Evolutionary conservation across 1,140 invertebrate genomes (phyloP).

Genomic region (Drosophila nasuta): DNA sequence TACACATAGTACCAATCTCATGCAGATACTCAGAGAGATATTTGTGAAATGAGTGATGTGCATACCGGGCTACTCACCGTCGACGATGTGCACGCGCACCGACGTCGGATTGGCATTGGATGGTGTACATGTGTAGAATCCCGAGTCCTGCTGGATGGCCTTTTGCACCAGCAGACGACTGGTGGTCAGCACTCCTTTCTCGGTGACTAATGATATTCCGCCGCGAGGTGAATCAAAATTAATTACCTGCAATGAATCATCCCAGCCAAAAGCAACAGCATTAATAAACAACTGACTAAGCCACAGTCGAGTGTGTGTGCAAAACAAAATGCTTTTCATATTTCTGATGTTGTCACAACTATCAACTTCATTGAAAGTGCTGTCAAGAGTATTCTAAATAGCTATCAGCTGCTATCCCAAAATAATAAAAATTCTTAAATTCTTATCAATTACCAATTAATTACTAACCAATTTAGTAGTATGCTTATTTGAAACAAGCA

Average conservation of each 20-base stretch:
- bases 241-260: conserved; percentile 87
- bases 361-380: too few species aligned
- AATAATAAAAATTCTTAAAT: too few species aligned
- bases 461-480: too few species aligned
- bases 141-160: conserved; percentile 90
- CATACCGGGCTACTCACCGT: conserved; percentile 88
- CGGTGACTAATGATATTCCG: conserved; percentile 91
- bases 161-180: conserved; percentile 92
- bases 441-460: too few species aligned
- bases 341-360: too few species aligned
- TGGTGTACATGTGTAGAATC: conserved; percentile 91
- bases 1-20: not conserved
- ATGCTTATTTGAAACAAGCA: too few species aligned
- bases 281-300: too few species aligned
- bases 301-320: too few species aligned
- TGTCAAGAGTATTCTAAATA: too few species aligned
- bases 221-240: conserved; percentile 92
- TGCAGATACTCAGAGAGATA: not conserved
- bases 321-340: too few species aligned
- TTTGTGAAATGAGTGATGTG: conserved; percentile 31
- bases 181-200: conserved; percentile 91
- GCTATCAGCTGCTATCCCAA: too few species aligned
- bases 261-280: conserved; percentile 6
- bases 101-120: conserved; percentile 91
- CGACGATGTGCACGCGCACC: conserved; percentile 92